Base-by-base conservation (phyloP, 2,888 invertebrate genomes). In the Synergus japonicus region DNA sequence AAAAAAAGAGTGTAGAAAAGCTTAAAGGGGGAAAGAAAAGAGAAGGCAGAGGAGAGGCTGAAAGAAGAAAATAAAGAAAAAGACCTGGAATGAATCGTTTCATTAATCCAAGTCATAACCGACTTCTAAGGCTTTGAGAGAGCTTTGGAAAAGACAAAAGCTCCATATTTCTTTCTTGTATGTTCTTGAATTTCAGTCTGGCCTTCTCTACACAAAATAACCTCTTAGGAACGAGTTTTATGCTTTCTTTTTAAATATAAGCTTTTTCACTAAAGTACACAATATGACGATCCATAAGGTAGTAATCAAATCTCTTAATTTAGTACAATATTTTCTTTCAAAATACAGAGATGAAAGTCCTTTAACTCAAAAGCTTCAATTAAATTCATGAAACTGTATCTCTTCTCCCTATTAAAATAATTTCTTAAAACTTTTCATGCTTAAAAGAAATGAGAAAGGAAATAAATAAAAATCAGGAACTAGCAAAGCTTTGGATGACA, bases 91-190 rank as follows among this genome's bases (percentile, higher is more conserved):
- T 54, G 73, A 73, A 73, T 46, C 46, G 73, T 54, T 73, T 73
- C 73, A 46, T 73, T 73, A 73, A 54, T 73, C 73, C 73, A 8
- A 73, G 73, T 73, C 73, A 73, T 73, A 73, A 73, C 54, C 49
- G 73, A 73, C 73, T 73, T 73, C 49, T 37, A 54, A 73, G 73
- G 49, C 46, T 73, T 54, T 41, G 15, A 15, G 37, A 54, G 73
- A 54, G 73, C 73, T 73, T 73, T 54, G 10, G 49, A 10, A 73
- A 54, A 54, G 73, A 73, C 49, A 73, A 73, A 73, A 73, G 73
- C 5, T 73, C 46, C 54, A 7, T 54, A 73, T 73, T 73, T 54
- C 54, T 73, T 73, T 54, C 73, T 54, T 37, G 29, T 22, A 22
- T 22, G 22, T 73, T 54, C 73, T 54, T 54, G 29, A 69, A 22